Base-by-base conservation (phyloP, 2,888 invertebrate genomes). In the Acanthococcus lagerstroemiae region DNA sequence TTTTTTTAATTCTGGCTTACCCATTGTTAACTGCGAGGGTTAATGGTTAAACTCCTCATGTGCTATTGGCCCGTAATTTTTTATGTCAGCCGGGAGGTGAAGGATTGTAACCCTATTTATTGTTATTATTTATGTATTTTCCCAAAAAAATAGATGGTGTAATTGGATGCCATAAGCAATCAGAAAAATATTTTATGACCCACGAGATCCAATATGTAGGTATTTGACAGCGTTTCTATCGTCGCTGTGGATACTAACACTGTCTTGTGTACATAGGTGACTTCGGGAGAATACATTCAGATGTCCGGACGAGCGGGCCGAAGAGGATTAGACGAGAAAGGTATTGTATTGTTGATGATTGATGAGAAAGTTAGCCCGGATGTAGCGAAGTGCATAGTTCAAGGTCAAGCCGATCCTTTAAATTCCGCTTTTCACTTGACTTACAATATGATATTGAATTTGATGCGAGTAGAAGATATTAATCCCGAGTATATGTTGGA, bases 401-500 rank as follows among this genome's bases (percentile, higher is more conserved):
- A 94, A 79, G 97, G 99, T 22, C 85, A 86, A 73, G 88, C 99
- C 0, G 99, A 99, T 79, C 90, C 95, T 0, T 88, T 99, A 69
- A 99, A 99, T 77, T 96, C 96, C 0, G 97, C 99, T 0, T 99
- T 99, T 79, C 97, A 99, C 78, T 82, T 99, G 68, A 97, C 97
- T 0, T 99, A 99, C 77, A 99, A 99, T 76, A 99, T 99, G 99
- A 96, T 99, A 3, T 78, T 95, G 66, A 88, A 99, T 83, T 79
- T 99, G 70, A 79, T 99, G 70, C 80, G 99, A 71, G 99, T 99
- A 0, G 99, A 99, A 77, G 99, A 96, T 79, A 96, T 99, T 65
- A 97, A 99, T 79, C 99, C 99, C 0, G 96, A 99, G 76, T 99
- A 94, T 75, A 97, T 99, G 95, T 80, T 99, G 74, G 96, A 97